Evolutionary conservation across 2,888 invertebrate genomes (phyloP), one percentile per base, ranked within the genome.

Genomic region (Falcaria lacertinaria): DNA sequence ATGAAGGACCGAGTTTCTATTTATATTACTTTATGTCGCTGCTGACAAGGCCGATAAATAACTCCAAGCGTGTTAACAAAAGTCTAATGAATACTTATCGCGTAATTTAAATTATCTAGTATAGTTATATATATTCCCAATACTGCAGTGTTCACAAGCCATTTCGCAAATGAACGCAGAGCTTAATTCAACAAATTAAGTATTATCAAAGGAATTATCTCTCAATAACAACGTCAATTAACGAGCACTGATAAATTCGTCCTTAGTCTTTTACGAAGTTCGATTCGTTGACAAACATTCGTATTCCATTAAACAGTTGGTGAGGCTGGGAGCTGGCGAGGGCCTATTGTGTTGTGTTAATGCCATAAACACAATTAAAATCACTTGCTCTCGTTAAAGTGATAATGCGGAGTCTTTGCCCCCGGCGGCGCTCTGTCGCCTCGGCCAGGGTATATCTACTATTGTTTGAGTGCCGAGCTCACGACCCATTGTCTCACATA

Each of bases 331-430:
- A 54, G 59, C 42, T 59, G 58, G 54, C 60, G 66, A 64, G 57
- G 60, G 57, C 68, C 76, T 74, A 75, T 76, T 84, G 79, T 75
- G 69, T 80, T 74, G 74, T 74, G 74, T 79, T 73, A 80, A 79
- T 70, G 74, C 77, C 73, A 80, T 82, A 85, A 84, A 84, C 71
- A 81, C 83, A 87, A 88, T 88, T 88, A 88, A 87, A 85, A 68
- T 81, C 84, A 85, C 82, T 87, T 86, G 71, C 69, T 81, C 86
- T 85, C 77, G 84, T 87, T 86, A 86, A 69, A 60, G 71, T 68
- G 74, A 80, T 85, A 82, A 83, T 78, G 70, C 58, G 57, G 69
- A 74, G 83, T 82, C 83, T 86, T 84, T 85, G 86, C 80, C 84
- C 85, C 79, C 38, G 53, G 51, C 52, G 38, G 41, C 48, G 52